Base-by-base conservation (phyloP, 2,797 vertebrate genomes). In the Lerista edwardsae region DNA sequence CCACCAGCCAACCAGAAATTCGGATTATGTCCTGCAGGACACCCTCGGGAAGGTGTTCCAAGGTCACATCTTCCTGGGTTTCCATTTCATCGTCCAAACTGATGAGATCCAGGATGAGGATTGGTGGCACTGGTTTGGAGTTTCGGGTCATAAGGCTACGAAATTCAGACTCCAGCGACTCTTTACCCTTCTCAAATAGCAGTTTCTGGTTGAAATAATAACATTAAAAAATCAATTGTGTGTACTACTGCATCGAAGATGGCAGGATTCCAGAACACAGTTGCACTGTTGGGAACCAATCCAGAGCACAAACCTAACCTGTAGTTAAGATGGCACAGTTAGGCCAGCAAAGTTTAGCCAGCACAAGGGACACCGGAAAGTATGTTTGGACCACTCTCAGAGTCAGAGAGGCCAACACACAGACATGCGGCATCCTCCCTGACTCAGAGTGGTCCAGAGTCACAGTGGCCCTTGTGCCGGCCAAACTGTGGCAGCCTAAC, bases 1-100 rank as follows among this genome's bases (percentile, higher is more conserved):
- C 98, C 96, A 99, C 98, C 93, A 99, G 97, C 98, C 98, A 99
- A 83, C 96, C 96, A 1, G 98, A 97, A 90, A 99, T 99, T 85
- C 98, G 97, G 94, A 98, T 96, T 91, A 98, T 94, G 29, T 99
- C 98, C 1, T 97, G 97, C 17, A 99, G 96, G 65, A 97, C 97
- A 0, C 96, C 96, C 86, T 99, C 98, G 0, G 98, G 98, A 3
- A 99, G 97, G 87, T 99, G 98, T 80, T 99, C 98, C 93, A 99
- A 95, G 15, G 95, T 91, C 92, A 97, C 94, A 9, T 99, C 98
- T 84, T 99, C 98, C 94, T 97, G 97, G 0, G 97, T 94, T 92
- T 99, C 98, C 92, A 98, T 96, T 84, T 99, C 98, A 0, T 99
- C 98, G 0, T 99, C 98, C 0, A 96, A 95, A 0, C 96, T 95